Evolutionary conservation across 2,113 vertebrate genomes (phyloP).

Genomic region (Chloropsis hardwickii): DNA sequence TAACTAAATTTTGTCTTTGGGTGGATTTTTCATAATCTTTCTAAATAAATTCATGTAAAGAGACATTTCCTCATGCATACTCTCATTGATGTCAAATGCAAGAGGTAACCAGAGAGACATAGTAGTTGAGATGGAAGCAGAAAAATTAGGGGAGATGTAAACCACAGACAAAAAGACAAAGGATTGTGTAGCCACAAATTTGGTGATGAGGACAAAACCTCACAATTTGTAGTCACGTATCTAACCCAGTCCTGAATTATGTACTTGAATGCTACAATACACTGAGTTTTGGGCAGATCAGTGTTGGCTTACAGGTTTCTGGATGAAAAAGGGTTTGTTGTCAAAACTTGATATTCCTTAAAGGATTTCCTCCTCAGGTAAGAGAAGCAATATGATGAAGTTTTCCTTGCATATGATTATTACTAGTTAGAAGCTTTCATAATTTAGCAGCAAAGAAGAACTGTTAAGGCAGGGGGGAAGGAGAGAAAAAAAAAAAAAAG

Average conservation of each 20-base stretch:
- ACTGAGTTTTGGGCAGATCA: background rate
- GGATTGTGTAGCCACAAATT: background rate
- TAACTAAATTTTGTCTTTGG: background rate
- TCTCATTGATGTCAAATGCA: background rate
- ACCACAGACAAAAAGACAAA: background rate
- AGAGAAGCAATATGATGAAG: background rate
- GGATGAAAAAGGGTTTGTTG: background rate
- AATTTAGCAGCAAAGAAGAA: background rate
- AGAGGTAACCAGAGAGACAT: background rate
- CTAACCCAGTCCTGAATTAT: background rate
- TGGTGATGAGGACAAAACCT: background rate
- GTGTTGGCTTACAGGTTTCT: background rate
- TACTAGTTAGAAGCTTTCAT: background rate
- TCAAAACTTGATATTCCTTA: background rate
- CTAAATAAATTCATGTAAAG: background rate
- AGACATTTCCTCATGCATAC: background rate
- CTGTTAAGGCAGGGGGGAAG: accelerated
- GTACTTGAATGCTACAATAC: background rate
- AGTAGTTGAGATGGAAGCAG: background rate
- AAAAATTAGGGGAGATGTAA: background rate
- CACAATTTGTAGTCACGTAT: background rate
- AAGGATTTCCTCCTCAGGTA: background rate
- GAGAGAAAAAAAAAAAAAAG: no score
- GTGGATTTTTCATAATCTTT: background rate
- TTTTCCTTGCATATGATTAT: background rate